Conservation (phyloP, 1,140 invertebrate species). For the Alviniconcha marisindica region DNA sequence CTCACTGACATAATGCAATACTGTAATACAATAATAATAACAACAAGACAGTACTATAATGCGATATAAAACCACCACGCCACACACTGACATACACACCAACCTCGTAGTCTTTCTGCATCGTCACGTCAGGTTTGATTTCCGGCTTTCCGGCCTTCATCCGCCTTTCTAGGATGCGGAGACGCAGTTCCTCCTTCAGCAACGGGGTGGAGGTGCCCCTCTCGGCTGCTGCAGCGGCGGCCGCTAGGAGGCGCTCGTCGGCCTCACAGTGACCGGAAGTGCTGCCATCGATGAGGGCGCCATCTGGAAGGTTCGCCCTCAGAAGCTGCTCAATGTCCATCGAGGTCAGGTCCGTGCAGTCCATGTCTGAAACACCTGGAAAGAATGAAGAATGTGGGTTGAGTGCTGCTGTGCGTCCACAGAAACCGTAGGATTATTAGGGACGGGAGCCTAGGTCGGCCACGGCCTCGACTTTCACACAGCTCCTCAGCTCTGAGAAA, state of each 20-base stretch:
- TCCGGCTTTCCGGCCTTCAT: not conserved
- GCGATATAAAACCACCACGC: too few species aligned
- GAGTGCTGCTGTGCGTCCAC: too few species aligned
- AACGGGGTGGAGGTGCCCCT: not conserved
- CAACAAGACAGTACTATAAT: too few species aligned
- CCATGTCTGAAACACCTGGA: not conserved
- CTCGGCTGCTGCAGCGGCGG: not conserved
- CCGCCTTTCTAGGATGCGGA: not conserved
- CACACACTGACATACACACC: too few species aligned
- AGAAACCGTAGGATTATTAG: too few species aligned
- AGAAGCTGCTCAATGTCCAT: not conserved
- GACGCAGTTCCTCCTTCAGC: not conserved
- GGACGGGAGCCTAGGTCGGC: too few species aligned
- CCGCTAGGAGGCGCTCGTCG: conserved; percentile 21
- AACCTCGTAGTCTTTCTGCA: not conserved
- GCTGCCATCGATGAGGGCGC: not conserved
- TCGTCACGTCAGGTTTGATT: not conserved
- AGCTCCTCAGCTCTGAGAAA: too few species aligned
- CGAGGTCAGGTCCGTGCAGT: too few species aligned
- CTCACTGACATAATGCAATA: too few species aligned
- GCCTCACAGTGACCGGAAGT: not conserved
- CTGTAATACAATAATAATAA: too few species aligned
- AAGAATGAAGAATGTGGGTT: too few species aligned
- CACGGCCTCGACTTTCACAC: too few species aligned
- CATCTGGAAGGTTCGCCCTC: not conserved